Conservation (phyloP, 2,888 invertebrate species). For the Troglohyphantes excavatus region DNA sequence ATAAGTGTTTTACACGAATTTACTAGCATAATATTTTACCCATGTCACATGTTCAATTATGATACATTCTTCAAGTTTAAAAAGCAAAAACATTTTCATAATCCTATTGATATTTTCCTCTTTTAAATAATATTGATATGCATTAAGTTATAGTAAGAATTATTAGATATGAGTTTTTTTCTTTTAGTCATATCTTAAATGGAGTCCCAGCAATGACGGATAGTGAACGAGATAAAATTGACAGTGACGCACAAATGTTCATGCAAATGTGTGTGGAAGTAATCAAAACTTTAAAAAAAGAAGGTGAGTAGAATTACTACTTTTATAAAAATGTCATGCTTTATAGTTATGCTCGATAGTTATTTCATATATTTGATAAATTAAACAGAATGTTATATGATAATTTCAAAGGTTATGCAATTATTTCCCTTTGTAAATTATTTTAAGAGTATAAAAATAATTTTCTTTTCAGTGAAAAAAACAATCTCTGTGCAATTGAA, state of each 20-base stretch:
- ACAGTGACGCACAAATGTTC: conserved; percentile 91
- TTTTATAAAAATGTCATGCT: no score
- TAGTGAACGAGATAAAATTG: conserved; percentile 92
- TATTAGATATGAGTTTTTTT: conserved; percentile 6
- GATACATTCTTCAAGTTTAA: no score
- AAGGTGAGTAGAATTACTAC: conserved; percentile 82
- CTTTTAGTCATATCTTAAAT: conserved; percentile 82
- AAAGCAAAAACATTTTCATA: no score
- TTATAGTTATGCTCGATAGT: no score
- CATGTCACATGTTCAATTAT: no score
- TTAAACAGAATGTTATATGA: no score
- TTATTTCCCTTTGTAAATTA: not conserved
- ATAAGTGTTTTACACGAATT: no score
- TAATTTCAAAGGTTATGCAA: not conserved
- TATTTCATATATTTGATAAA: no score
- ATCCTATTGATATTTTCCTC: not conserved
- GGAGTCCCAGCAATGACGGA: conserved; percentile 90
- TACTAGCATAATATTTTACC: no score
- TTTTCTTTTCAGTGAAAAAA: conserved; percentile 81
- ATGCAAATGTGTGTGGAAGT: conserved; percentile 90
- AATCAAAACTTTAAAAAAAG: conserved; percentile 89
- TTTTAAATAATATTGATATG: not conserved
- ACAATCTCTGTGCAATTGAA: conserved; percentile 85
- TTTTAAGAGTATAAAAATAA: conserved; percentile 11
- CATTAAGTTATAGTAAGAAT: not conserved